These are phyloP conservation scores for Lysandra bellargus DNA, from an alignment of 2,888 invertebrate genomes.

Conservation along the genomic window DNA sequence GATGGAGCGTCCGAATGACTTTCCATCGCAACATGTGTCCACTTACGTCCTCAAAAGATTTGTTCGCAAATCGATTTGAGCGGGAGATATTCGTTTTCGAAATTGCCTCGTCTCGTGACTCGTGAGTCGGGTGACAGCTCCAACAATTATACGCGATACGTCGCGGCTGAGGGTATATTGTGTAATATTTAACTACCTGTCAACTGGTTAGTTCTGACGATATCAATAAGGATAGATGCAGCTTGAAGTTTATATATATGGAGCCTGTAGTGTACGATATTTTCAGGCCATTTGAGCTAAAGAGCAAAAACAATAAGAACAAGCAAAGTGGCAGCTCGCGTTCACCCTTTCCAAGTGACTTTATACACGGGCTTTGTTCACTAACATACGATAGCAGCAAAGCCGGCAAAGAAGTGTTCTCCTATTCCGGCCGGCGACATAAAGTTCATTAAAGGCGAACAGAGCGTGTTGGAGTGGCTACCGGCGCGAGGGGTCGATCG, in stretches of 20 bases:
- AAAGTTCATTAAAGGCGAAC: conserved; percentile 78
- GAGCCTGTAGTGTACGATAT: background rate
- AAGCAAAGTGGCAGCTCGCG: conserved; percentile 59
- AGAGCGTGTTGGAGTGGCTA: conserved; percentile 75
- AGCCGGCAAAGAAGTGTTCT: conserved; percentile 72
- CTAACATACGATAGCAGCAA: conserved; percentile 72
- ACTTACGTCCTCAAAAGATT: conserved; percentile 24
- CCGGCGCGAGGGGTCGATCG: conserved; percentile 60
- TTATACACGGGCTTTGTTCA: conserved; percentile 71
- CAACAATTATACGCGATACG: background rate
- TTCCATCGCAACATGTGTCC: conserved; percentile 26
- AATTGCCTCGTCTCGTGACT: background rate
- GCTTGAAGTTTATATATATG: background rate
- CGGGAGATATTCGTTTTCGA: background rate
- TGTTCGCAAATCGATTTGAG: conserved; percentile 20
- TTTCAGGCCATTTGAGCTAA: conserved; percentile 51
- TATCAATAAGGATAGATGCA: background rate
- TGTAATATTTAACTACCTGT: background rate
- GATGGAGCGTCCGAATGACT: conserved; percentile 24
- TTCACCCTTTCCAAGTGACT: conserved; percentile 68
- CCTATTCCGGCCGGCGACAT: conserved; percentile 74
- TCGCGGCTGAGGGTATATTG: background rate
- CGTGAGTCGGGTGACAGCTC: background rate
- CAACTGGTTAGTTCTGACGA: background rate
- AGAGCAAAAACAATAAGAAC: conserved; percentile 67